Evolutionary conservation across 2,113 vertebrate species (phyloP).

Genomic region (Lasiurus borealis): DNA sequence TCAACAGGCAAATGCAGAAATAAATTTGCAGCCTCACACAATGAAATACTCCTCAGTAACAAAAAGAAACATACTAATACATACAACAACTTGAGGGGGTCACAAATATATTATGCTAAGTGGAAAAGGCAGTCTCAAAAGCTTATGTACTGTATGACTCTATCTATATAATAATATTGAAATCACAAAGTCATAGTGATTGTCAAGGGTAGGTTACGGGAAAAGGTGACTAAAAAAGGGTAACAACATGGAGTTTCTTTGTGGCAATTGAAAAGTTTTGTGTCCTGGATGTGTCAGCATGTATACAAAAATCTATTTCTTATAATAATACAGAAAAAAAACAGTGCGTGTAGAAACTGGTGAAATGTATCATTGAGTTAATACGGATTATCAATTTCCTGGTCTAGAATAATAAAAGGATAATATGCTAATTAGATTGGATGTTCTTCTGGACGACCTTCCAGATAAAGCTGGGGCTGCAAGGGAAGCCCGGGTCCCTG

Average conservation of each 20-base stretch:
- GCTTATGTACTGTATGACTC: neutral
- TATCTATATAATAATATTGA: constrained; percentile 3
- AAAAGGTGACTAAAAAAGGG: neutral
- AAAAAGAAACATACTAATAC: neutral
- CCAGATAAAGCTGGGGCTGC: too few species aligned
- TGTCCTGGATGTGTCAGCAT: neutral
- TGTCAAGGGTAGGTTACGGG: neutral
- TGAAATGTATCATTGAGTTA: constrained; percentile 11
- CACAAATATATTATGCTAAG: neutral
- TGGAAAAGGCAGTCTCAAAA: neutral
- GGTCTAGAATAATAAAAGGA: too few species aligned
- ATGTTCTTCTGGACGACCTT: too few species aligned
- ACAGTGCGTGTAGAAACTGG: neutral
- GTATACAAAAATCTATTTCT: constrained; percentile 24
- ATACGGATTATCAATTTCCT: constrained; percentile 4
- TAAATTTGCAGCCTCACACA: neutral
- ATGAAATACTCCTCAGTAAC: neutral
- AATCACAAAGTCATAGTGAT: neutral
- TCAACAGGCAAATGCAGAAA: neutral
- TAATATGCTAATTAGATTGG: too few species aligned
- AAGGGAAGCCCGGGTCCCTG: too few species aligned
- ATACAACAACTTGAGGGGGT: neutral
- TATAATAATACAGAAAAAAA: neutral
- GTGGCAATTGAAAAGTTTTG: neutral
- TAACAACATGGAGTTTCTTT: neutral